Base-by-base conservation (phyloP, 2,888 invertebrate genomes). In the Cheiracanthium punctorium region DNA sequence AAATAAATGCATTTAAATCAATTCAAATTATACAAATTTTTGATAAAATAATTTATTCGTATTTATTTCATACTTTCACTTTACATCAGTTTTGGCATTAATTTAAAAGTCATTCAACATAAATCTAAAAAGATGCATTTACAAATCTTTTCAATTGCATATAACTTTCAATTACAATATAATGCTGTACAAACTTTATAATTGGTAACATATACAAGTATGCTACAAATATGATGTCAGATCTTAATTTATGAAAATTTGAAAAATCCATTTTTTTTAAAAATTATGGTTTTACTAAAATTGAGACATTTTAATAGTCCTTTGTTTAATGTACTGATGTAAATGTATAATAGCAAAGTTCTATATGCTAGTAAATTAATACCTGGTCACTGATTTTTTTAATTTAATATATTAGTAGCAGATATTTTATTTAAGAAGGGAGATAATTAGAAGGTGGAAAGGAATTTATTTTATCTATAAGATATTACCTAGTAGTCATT, bases 1-100 rank as follows among this genome's bases (percentile, higher is more conserved):
- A n/a, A n/a, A n/a, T n/a, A n/a, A n/a, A n/a, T n/a, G n/a, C n/a
- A n/a, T n/a, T n/a, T 48, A 48, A 48, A 2, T 2, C 24, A 20
- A 12, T 17, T 24, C 8, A 58, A 24, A 58, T 24, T 58, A 24
- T 1, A 48, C 24, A 24, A 58, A 58, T 58, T 58, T 24, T 7
- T 58, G 24, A 24, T 58, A 58, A 58, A 58, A 58, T 58, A 58
- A 58, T 58, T 58, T 58, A 58, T 58, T 58, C 24, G 5, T 24
- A 24, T 12, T 24, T 58, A 12, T 20, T 17, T 48, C 2, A 17
- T 20, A 24, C 1, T 58, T 24, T 58, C 2, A 17, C 17, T 48
- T 48, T 48, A 48, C 43, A 48, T 17, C 58, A 58, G 17, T 58
- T 58, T 58, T 58, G 58, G 58, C 58, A 48, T 48, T 37, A 24